Evolutionary conservation across 1,140 invertebrate species (phyloP).

Genomic region (Rhynchophorus ferrugineus): DNA sequence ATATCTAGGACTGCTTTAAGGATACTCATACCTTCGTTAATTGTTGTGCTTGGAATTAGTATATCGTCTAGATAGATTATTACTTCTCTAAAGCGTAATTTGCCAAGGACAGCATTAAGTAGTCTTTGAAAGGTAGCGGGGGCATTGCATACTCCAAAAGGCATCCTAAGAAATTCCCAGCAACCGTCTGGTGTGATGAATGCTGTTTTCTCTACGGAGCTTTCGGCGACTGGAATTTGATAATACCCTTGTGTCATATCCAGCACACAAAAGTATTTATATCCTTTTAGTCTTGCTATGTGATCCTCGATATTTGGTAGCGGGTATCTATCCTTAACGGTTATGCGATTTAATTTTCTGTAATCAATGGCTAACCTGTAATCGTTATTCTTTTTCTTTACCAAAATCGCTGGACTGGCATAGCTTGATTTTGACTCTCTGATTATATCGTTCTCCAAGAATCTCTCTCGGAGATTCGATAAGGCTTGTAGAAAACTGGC

Average conservation of each 20-base stretch:
- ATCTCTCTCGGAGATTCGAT: slow-evolving; percentile 14
- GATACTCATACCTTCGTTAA: slow-evolving; percentile 21
- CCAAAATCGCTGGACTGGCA: slow-evolving; percentile 34
- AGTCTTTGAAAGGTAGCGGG: slow-evolving; percentile 40
- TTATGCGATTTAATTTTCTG: slow-evolving; percentile 41
- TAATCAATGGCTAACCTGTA: slow-evolving; percentile 37
- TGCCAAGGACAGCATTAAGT: slow-evolving; percentile 36
- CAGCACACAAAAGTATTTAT: slow-evolving; percentile 26
- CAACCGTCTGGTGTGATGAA: slow-evolving; percentile 32
- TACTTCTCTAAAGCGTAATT: slow-evolving; percentile 15
- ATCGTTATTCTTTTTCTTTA: slow-evolving; percentile 25
- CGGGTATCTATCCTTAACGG: slow-evolving; percentile 33
- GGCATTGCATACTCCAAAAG: slow-evolving; percentile 42
- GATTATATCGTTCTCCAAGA: slow-evolving; percentile 22
- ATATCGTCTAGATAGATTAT: slow-evolving; percentile 30
- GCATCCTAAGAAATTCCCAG: slow-evolving; percentile 42
- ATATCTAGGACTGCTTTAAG: slow-evolving; percentile 21
- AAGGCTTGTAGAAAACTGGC: slow-evolving; percentile 15
- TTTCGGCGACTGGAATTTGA: slow-evolving; percentile 32
- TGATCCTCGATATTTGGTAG: slow-evolving; percentile 42
- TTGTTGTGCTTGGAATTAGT: slow-evolving; percentile 22
- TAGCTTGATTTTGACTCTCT: slow-evolving; percentile 30
- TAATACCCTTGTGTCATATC: slow-evolving; percentile 28
- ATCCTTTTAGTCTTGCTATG: slow-evolving; percentile 29
- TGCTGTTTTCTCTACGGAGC: slow-evolving; percentile 30